A percentile compares a stretch with the other conserved stretches of the same genome.
phyloP scores from a whole-genome alignment of 1,140 invertebrate genomes.

The Acromyrmex charruanus region DNA sequence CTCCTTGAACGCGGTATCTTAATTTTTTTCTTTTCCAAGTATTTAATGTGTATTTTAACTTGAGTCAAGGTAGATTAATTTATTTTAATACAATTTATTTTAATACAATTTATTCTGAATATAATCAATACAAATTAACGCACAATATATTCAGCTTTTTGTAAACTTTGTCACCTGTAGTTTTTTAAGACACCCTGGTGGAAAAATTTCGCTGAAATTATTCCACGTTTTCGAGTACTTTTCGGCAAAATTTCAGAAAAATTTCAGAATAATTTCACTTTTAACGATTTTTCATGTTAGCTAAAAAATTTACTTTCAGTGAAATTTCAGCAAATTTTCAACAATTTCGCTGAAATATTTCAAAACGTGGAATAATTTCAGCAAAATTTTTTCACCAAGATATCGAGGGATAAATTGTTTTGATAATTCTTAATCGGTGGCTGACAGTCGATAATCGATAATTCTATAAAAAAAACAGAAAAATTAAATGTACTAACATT shows the following conservation, averaged over 20 bases:
- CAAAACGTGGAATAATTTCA: too few relatives aligned
- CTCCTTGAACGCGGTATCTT: background rate
- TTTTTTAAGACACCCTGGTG: background rate
- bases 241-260: too few relatives aligned
- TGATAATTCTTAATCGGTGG: background rate
- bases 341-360: too few relatives aligned
- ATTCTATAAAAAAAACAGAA: background rate
- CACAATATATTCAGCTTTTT: background rate
- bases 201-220: too few relatives aligned
- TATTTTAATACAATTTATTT: background rate
- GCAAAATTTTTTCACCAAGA: too few relatives aligned
- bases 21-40: background rate
- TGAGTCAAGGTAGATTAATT: background rate
- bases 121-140: slow-evolving; percentile 7
- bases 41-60: background rate
- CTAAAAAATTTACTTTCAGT: too few relatives aligned
- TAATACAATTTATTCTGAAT: background rate
- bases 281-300: too few relatives aligned
- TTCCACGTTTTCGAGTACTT: too few relatives aligned
- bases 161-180: background rate
- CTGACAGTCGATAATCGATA: background rate
- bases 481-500: slow-evolving; percentile 1
- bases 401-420: background rate
- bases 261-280: too few relatives aligned
- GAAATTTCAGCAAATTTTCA: too few relatives aligned